These are phyloP conservation scores for Trichogramma evanescens DNA, from an alignment of 2,888 invertebrate genomes.

Conservation along the genomic window DNA sequence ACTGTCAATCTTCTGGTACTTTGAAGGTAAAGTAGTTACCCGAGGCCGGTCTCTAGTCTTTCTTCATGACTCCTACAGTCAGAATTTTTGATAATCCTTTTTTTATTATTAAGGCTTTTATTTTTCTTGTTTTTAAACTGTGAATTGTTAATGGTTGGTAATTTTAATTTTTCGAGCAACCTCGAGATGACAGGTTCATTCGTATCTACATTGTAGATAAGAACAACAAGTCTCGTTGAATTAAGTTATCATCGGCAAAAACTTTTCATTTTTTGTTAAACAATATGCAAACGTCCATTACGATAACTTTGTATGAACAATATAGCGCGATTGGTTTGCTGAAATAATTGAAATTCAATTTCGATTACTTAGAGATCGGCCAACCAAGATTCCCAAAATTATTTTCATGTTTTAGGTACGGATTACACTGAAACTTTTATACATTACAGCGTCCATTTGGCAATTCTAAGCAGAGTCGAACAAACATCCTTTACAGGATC, in stretches of 20 bases:
- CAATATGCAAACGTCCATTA: too few species aligned
- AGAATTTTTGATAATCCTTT: too few species aligned
- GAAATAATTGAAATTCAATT: not conserved
- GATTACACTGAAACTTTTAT: conserved; percentile 39
- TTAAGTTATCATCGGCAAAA: too few species aligned
- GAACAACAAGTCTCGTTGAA: too few species aligned
- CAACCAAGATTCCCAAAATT: conserved; percentile 40
- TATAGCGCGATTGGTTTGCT: not conserved
- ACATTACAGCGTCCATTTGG: conserved; percentile 41
- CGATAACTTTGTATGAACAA: too few species aligned
- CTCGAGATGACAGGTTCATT: too few species aligned
- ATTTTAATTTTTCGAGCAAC: too few species aligned
- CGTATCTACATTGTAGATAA: too few species aligned
- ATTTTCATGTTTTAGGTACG: conserved; percentile 45
- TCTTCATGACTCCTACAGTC: not conserved
- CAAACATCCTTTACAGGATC: conserved; percentile 26
- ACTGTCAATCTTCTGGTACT: conserved; percentile 36
- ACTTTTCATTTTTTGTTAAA: too few species aligned
- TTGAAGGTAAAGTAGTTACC: conserved; percentile 49
- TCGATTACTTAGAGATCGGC: conserved; percentile 37
- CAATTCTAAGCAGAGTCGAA: conserved; percentile 35
- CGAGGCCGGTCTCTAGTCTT: conserved; percentile 46
- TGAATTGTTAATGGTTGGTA: too few species aligned
- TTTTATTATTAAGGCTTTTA: too few species aligned
- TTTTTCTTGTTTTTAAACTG: too few species aligned